phyloP scores from a whole-genome alignment of 2,888 invertebrate species.

The Parelbella ahira region DNA sequence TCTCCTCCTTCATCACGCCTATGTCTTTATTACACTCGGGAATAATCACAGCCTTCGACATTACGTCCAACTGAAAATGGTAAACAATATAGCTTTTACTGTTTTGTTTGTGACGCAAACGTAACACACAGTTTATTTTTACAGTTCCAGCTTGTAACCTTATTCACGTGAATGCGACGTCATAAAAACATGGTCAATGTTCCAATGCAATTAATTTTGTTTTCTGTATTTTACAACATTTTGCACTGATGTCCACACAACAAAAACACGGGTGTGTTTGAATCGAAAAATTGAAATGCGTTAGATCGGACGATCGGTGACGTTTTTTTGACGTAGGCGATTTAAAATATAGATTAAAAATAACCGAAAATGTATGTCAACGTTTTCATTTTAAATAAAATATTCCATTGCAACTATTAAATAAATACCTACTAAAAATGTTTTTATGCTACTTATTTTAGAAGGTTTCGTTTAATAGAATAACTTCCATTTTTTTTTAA shows the following conservation, averaged over 20 bases:
- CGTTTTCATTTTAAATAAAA: too few relatives aligned
- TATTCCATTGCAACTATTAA: too few relatives aligned
- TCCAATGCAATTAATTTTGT: neutral
- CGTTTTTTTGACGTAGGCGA: conserved; percentile 29
- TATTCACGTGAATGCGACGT: conserved; percentile 36
- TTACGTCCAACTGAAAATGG: conserved; percentile 56
- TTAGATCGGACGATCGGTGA: conserved; percentile 42
- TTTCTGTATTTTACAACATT: conserved; percentile 44
- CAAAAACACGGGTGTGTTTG: conserved; percentile 41
- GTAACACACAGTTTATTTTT: conserved; percentile 59
- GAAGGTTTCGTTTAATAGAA: too few relatives aligned
- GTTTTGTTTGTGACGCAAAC: conserved; percentile 74
- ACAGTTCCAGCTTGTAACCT: conserved; percentile 46
- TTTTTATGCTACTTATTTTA: too few relatives aligned
- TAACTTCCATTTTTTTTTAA: too few relatives aligned
- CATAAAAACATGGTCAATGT: conserved; percentile 59
- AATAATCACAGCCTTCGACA: conserved; percentile 70
- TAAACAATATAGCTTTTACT: conserved; percentile 58
- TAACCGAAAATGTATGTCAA: too few relatives aligned
- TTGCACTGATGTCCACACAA: conserved; percentile 35
- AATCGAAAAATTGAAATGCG: conserved; percentile 52
- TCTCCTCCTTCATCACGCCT: conserved; percentile 59
- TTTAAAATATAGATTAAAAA: conserved; percentile 8
- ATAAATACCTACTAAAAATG: too few relatives aligned
- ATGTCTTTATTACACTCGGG: conserved; percentile 65